Base-by-base conservation (phyloP, 2,113 vertebrate species). In the Haliaeetus leucogaster region DNA sequence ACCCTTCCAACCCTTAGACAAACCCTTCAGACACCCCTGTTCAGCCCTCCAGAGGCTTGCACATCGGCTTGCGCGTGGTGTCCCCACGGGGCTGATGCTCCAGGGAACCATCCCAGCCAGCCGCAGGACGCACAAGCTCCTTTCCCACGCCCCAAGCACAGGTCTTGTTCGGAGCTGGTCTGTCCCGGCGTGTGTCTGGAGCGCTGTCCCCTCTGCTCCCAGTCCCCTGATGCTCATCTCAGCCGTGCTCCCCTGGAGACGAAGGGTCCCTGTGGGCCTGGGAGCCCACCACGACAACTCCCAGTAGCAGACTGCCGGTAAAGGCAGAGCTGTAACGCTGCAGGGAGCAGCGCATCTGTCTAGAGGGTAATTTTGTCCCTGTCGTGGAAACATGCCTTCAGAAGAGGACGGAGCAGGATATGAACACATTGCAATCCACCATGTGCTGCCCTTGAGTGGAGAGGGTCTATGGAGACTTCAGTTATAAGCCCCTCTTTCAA, bases 401-500 rank as follows among this genome's bases (percentile, higher is more conserved):
- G 92, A 80, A 74, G 78, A 63, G 43, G 63, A 27, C 43, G 0
- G 0, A 74, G 87, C 81, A 82, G 93, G 86, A 81, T 90, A 62
- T 78, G 86, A 88, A 56, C 9, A 3, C 72, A 10, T 9, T 65
- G 67, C 90, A 88, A 59, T 52, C 81, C 89, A 40, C 76, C 89
- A 90, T 6, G 36, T 90, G 86, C 95, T 87, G 92, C 90, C 77
- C 88, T 82, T 52, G 50, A 82, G 95, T 21, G 87, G 74, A 67
- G 93, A 58, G 52, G 38, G 70, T 77, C 93, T 89, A 56, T 18
- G 50, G 83, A 91, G 94, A 71, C 72, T 61, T 59, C 3, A 16
- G 65, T 34, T 63, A 38, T 95, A 93, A 95, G 92, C 86, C 84
- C 86, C 89, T 48, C 66, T 96, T 96, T 95, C 94, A 87, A 94